Evolutionary conservation across 2,113 vertebrate species (phyloP).

Genomic region (Alligator sinensis): DNA sequence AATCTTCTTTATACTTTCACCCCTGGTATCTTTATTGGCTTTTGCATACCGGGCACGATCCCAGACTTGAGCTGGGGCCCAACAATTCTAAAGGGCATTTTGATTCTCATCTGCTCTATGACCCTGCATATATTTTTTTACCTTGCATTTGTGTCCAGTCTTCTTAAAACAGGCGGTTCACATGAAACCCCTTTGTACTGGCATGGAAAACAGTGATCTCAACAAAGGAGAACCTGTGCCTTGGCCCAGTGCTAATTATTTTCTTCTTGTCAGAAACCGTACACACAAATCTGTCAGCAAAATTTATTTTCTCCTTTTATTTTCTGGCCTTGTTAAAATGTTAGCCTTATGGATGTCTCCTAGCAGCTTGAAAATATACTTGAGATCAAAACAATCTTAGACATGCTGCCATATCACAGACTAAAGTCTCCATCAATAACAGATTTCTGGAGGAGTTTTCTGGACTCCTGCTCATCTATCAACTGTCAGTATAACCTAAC

Average conservation of each 20-base stretch:
- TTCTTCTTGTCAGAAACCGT: neutral
- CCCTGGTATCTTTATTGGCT: too few species aligned
- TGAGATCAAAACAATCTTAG: conserved; percentile 13
- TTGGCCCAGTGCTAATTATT: neutral
- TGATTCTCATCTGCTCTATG: neutral
- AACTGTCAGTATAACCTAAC: neutral
- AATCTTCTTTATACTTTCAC: too few species aligned
- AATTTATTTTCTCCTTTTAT: neutral
- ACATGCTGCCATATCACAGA: neutral
- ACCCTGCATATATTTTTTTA: neutral
- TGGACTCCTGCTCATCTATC: neutral
- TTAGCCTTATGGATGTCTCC: neutral
- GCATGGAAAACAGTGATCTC: neutral
- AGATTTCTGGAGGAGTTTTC: neutral
- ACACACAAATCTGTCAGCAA: neutral
- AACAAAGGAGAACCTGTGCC: neutral
- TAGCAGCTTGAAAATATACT: neutral
- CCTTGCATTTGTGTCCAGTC: neutral
- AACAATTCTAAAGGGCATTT: neutral
- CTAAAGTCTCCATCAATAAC: conserved; percentile 16
- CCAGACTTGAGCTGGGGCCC: too few species aligned
- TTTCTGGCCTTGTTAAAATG: neutral
- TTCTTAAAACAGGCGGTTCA: neutral
- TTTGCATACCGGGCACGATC: too few species aligned
- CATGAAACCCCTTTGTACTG: neutral